Conservation (phyloP, 2,888 invertebrate species). For the Bombyx huttoni region DNA sequence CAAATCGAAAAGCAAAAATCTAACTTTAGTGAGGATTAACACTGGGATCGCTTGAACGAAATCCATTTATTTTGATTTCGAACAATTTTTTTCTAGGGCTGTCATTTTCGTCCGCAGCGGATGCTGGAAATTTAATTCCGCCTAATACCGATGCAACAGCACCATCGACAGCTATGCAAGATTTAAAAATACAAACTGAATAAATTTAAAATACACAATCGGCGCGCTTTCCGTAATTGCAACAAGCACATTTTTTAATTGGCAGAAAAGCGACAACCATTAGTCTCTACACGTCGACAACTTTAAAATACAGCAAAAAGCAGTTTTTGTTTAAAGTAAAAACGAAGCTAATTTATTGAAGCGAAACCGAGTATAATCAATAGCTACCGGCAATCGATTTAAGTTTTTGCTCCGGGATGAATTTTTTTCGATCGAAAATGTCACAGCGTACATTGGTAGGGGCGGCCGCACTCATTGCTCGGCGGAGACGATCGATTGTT, state of each 20-base stretch:
- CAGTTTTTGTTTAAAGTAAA: neutral
- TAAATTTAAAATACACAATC: neutral
- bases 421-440: constrained; percentile 27
- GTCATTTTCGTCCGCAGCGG: no score
- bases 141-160: no score
- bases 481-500: constrained; percentile 63
- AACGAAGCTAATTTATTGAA: neutral
- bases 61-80: no score
- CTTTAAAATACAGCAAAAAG: neutral
- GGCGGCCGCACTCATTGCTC: constrained; percentile 52
- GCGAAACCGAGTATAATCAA: neutral
- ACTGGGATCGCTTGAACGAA: no score
- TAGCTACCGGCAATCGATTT: neutral
- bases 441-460: constrained; percentile 43
- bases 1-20: no score
- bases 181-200: neutral
- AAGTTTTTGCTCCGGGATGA: constrained; percentile 4
- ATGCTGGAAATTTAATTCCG: no score
- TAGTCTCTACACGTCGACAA: neutral
- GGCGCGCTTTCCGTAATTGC: neutral
- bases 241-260: constrained; percentile 1
- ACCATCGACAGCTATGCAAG: neutral
- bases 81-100: no score
- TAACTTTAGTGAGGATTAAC: no score
- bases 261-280: neutral